Base-by-base conservation (phyloP, 2,113 vertebrate species). In the Cranoglanis bouderius region DNA sequence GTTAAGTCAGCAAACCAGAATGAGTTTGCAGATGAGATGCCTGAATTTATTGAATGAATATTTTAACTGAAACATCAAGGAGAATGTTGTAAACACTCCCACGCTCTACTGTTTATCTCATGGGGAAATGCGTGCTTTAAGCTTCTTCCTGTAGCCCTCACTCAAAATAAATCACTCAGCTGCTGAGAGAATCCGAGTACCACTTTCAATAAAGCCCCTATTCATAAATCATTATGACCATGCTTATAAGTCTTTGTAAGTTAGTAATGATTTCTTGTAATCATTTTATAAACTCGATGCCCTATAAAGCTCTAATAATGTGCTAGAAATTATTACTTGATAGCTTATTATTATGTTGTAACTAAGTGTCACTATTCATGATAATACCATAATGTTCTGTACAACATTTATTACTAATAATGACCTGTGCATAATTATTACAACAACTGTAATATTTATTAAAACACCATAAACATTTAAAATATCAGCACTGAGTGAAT, bases 121-220 rank as follows among this genome's bases (percentile, higher is more conserved):
- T 80, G 74, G 74, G 90, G 88, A 84, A 81, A 86, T 35, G 24
- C 43, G 61, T 61, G 46, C 63, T 86, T 29, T 40, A 21, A 29
- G n/a, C 51, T 59, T 77, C 77, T 74, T 86, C 65, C 63, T 88
- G 80, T 90, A 87, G 61, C 85, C 85, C 72, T n/a, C 18, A 61
- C 67, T 90, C 80, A 87, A 90, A 89, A 90, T 83, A 90, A 82
- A 83, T 85, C 81, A 70, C 51, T 63, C 87, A 90, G 77, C 61
- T 75, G 46, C 55, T 38, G 29, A 55, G 59, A 26, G 61, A 55
- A 26, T 80, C n/a, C 0, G 1, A 29, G 43, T 29, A 26, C 40
- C 74, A 77, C 46, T 57, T 57, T 82, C 49, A 53, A 32, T 18
- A 19, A 78, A 78, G 12, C 26, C 40, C 10, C 8, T 5, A 24